These are phyloP conservation scores for Hylaeus anthracinus DNA, from an alignment of 1,140 invertebrate genomes.

Conservation along the genomic window DNA sequence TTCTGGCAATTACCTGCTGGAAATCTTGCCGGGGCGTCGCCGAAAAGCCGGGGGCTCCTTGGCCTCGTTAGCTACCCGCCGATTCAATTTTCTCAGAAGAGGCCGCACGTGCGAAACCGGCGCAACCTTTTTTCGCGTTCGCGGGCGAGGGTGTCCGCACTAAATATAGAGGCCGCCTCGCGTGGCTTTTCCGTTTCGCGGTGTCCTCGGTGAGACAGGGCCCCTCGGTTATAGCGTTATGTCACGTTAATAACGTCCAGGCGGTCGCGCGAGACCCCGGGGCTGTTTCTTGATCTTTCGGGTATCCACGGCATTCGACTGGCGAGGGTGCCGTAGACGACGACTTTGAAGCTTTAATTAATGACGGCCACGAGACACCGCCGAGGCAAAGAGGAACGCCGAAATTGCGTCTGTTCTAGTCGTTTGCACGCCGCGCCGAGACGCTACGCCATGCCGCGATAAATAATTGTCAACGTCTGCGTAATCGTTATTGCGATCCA, in stretches of 20 bases:
- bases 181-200: constrained; percentile 53
- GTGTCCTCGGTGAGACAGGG: constrained; percentile 31
- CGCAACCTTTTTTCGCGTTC: constrained; percentile 44
- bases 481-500: constrained; percentile 54
- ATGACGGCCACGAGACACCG: constrained; percentile 53
- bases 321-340: constrained; percentile 48
- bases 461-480: constrained; percentile 62
- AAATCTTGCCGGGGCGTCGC: neutral
- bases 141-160: constrained; percentile 56
- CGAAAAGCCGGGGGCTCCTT: constrained; percentile 21
- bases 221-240: constrained; percentile 66
- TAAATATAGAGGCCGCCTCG: constrained; percentile 64
- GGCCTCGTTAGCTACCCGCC: constrained; percentile 53
- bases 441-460: constrained; percentile 45
- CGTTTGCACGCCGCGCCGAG: constrained; percentile 49
- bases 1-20: neutral
- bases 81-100: constrained; percentile 62
- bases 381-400: constrained; percentile 48
- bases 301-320: constrained; percentile 59
- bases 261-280: neutral
- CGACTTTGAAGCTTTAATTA: constrained; percentile 73
- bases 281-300: constrained; percentile 65
- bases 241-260: constrained; percentile 72
- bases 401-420: constrained; percentile 63
- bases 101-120: constrained; percentile 61